These are phyloP conservation scores for Agrypnus murinus DNA, from an alignment of 2,888 invertebrate genomes.

Conservation along the genomic window DNA sequence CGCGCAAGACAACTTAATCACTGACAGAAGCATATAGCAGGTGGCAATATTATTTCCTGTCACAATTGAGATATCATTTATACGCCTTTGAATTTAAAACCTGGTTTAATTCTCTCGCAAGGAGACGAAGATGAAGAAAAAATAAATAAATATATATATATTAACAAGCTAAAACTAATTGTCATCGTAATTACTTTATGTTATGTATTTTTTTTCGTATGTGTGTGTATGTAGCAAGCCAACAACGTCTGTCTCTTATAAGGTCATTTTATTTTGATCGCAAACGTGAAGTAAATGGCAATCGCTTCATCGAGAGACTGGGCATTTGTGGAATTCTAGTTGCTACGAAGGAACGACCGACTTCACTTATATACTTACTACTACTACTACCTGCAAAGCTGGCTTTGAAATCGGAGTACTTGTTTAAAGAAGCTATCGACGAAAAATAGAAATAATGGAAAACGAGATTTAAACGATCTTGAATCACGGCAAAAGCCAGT, in stretches of 20 bases:
- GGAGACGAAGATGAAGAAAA: too few relatives aligned
- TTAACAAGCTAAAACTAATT: conserved; percentile 49
- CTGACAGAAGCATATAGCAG: conserved; percentile 34
- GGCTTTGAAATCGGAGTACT: conserved; percentile 54
- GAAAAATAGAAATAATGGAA: conserved; percentile 49
- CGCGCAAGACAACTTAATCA: conserved; percentile 34
- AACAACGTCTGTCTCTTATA: conserved; percentile 50
- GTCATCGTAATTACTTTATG: conserved; percentile 46
- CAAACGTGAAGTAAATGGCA: conserved; percentile 54
- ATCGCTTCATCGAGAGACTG: conserved; percentile 54
- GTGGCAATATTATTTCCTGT: conserved; percentile 42
- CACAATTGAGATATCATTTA: conserved; percentile 44
- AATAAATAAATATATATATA: too few relatives aligned
- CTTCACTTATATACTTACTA: too few relatives aligned
- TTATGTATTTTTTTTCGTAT: conserved; percentile 38
- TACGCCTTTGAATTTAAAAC: conserved; percentile 41
- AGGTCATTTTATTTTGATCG: conserved; percentile 54
- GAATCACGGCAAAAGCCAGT: conserved; percentile 48
- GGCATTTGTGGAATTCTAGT: conserved; percentile 56
- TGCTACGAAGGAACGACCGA: conserved; percentile 47
- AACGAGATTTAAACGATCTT: conserved; percentile 47
- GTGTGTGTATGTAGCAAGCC: conserved; percentile 23
- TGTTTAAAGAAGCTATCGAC: conserved; percentile 51
- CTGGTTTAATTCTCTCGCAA: conserved; percentile 25
- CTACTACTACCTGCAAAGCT: conserved; percentile 52